Evolutionary conservation across 2,797 vertebrate genomes (phyloP).

Genomic region (Malurus leucopterus): DNA sequence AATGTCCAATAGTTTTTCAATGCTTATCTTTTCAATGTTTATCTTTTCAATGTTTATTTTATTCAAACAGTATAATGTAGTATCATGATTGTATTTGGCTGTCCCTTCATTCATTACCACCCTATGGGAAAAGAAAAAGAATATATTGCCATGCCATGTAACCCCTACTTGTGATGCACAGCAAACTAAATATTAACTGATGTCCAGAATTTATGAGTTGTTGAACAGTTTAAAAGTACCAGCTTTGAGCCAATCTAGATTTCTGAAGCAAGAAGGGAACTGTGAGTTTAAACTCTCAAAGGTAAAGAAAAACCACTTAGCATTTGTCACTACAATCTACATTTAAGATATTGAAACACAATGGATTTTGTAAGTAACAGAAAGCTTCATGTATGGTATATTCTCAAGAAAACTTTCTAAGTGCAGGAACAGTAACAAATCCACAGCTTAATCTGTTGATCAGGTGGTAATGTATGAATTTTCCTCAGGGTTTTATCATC

Average conservation of each 20-base stretch:
- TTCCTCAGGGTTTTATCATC: conserved; percentile 1
- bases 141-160: neutral
- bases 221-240: neutral
- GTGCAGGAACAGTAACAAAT: neutral
- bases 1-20: neutral
- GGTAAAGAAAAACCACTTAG: neutral
- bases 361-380: neutral
- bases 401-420: neutral
- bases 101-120: neutral
- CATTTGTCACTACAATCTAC: neutral
- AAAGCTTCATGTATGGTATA: neutral
- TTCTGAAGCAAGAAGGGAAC: neutral
- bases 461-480: conserved; percentile 29
- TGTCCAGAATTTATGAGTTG: neutral
- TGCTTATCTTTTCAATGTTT: neutral
- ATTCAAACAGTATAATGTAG: neutral
- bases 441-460: neutral
- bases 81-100: rapidly evolving
- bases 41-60: neutral
- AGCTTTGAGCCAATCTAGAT: neutral
- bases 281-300: neutral
- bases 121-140: neutral
- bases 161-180: neutral
- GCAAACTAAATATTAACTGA: neutral
- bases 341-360: neutral